A percentile compares a stretch with the other conserved stretches of the same genome.
phyloP scores from a whole-genome alignment of 2,797 vertebrate genomes.

The Chromobotia macracanthus region DNA sequence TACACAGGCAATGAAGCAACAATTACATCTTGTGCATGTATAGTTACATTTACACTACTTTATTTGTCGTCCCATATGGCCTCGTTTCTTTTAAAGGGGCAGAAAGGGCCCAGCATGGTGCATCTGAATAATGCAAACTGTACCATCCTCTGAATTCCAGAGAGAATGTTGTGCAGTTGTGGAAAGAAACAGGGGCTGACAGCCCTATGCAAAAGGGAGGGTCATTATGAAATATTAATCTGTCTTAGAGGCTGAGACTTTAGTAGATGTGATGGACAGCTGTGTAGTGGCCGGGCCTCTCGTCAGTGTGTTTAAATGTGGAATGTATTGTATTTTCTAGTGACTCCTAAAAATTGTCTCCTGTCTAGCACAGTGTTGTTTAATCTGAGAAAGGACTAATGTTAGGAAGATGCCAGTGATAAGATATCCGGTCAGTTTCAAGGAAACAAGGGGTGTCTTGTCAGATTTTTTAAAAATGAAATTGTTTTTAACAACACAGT shows the following conservation, averaged over 20 bases:
- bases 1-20: not conserved
- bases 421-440: not conserved
- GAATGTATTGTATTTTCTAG: slow-evolving; percentile 56
- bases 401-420: not conserved
- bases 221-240: slow-evolving; percentile 80
- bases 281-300: slow-evolving; percentile 61
- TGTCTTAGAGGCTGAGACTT: slow-evolving; percentile 74
- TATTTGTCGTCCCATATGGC: slow-evolving; percentile 67
- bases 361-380: not conserved
- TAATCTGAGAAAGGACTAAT: not conserved
- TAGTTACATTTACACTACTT: slow-evolving; percentile 27
- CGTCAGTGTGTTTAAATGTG: slow-evolving; percentile 67
- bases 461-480: not conserved
- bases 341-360: slow-evolving; percentile 35
- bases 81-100: slow-evolving; percentile 64
- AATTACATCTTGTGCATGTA: slow-evolving; percentile 12
- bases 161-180: slow-evolving; percentile 74
- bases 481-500: not conserved
- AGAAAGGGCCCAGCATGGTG: slow-evolving; percentile 70
- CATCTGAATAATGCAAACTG: slow-evolving; percentile 80
- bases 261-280: slow-evolving; percentile 73
- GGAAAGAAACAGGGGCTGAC: slow-evolving; percentile 77
- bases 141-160: slow-evolving; percentile 73
- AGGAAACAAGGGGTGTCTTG: not conserved
- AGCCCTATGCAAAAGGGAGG: slow-evolving; percentile 68